Percentiles rank a stretch among this genome's conserved stretches.
These are phyloP conservation scores for Pristionchus arcanus DNA, from an alignment of 2,888 invertebrate species.

Conservation along the genomic window DNA sequence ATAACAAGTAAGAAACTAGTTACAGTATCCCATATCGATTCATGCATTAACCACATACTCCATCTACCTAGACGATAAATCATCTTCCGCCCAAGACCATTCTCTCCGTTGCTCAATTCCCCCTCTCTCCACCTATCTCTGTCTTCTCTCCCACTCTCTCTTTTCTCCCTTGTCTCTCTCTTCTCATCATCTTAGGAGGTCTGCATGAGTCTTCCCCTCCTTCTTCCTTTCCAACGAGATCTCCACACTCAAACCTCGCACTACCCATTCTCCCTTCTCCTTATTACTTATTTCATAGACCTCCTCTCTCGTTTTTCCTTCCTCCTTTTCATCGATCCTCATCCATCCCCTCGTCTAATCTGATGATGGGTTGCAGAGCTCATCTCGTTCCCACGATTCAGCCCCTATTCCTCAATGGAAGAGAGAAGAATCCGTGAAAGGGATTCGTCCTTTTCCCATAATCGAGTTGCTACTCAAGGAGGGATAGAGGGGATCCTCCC, in stretches of 20 bases:
- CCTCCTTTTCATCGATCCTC: not conserved
- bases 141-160: not conserved
- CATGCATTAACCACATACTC: not conserved
- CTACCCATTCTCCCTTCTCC: conserved; percentile 26
- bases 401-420: not conserved
- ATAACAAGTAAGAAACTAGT: not conserved
- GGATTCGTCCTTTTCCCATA: conserved; percentile 43
- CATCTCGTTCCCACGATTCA: conserved; percentile 23
- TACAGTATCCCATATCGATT: not conserved
- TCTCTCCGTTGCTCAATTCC: not conserved
- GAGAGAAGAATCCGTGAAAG: conserved; percentile 28
- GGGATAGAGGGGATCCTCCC: not conserved
- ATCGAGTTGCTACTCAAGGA: not conserved
- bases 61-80: conserved; percentile 12
- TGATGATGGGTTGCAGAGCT: conserved; percentile 14
- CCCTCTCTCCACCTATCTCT: conserved; percentile 6
- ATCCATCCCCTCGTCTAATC: not conserved
- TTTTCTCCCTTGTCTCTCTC: not conserved
- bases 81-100: conserved; percentile 20
- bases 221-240: conserved; percentile 35
- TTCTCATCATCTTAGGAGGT: conserved; percentile 45
- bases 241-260: conserved; percentile 19
- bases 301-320: not conserved
- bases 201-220: conserved; percentile 43
- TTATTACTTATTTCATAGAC: conserved; percentile 19